Evolutionary conservation across 2,113 vertebrate genomes (phyloP), one percentile per base, ranked within the genome.

Genomic region (Leptosomus discolor): DNA sequence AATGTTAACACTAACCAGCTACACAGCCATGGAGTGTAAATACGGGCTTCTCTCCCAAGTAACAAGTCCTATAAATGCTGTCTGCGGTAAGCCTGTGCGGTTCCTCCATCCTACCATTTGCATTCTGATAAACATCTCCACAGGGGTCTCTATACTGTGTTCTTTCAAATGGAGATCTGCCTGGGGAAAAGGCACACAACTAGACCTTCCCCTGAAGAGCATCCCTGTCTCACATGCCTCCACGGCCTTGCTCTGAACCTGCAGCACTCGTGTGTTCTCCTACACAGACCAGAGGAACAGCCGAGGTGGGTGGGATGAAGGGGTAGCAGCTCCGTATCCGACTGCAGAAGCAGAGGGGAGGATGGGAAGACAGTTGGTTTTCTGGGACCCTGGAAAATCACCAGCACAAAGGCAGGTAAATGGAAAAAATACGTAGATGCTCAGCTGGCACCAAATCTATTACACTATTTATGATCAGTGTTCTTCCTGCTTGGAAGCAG

Each of bases 1-100:
- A 82, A 58, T 96, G 97, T 97, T 97, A 97, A 97, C 96, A 86
- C 84, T 92, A 88, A 91, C 34, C 96, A 94, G 94, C 80, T 50
- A 63, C 63, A 12, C 93, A 78, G 80, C 57, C 90, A 46, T 0
- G 13, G 75, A 11, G 70, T 34, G 88, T 50, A 77, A 95, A 90
- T 61, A 71, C 0, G 3, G 68, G 76, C 83, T 93, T 78, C 50
- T 83, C 88, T 91, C 90, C 69, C 91, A 37, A 53, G 91, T 60
- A 95, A 53, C 94, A 90, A 94, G 80, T 78, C 67, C 69, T n/a
- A 37, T 24, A 73, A 96, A 92, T 3, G 64, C 79, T 63, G 68
- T 34, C 75, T 88, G 85, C 1, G 8, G 39, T 76, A 53, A 92
- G 89, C 50, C 71, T 24, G 36, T 5, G 45, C 3, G 2, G 61